Percentiles rank a stretch among this genome's conserved stretches.
Conservation (phyloP, 1,140 invertebrate species). For the Drosophila tropicalis region DNA sequence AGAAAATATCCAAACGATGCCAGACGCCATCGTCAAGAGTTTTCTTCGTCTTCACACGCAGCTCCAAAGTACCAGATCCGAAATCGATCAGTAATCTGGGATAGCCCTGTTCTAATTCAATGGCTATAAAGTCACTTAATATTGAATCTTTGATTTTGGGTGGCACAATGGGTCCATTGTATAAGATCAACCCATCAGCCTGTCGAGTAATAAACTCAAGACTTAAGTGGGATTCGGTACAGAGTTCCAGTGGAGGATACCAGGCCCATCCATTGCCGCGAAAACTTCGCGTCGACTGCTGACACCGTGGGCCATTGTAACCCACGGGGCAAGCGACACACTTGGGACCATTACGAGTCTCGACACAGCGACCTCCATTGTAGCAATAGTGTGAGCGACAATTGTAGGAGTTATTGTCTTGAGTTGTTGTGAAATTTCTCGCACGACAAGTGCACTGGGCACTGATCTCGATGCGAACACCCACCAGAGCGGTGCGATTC, state of each 20-base stretch:
- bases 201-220: constrained; percentile 88
- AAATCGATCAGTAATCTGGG: constrained; percentile 88
- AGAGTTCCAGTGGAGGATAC: constrained; percentile 88
- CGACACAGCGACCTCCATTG: constrained; percentile 88
- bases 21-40: constrained; percentile 87
- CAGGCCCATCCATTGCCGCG: constrained; percentile 87
- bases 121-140: constrained; percentile 87
- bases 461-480: constrained; percentile 85
- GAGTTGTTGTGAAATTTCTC: constrained; percentile 84
- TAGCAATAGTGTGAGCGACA: constrained; percentile 87
- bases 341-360: constrained; percentile 85
- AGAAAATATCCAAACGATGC: constrained; percentile 88
- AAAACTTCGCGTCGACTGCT: constrained; percentile 88
- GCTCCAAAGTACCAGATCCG: constrained; percentile 87
- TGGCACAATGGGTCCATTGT: constrained; percentile 88
- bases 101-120: constrained; percentile 87
- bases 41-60: constrained; percentile 85
- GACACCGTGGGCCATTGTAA: constrained; percentile 88
- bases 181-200: constrained; percentile 87
- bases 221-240: constrained; percentile 87
- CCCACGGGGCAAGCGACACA: constrained; percentile 87
- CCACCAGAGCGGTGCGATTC: constrained; percentile 88
- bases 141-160: constrained; percentile 84
- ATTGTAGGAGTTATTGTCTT: constrained; percentile 81
- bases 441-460: constrained; percentile 86